These are phyloP conservation scores for Caenorhabditis sp. DNA, from an alignment of 2,888 invertebrate species.

Conservation along the genomic window DNA sequence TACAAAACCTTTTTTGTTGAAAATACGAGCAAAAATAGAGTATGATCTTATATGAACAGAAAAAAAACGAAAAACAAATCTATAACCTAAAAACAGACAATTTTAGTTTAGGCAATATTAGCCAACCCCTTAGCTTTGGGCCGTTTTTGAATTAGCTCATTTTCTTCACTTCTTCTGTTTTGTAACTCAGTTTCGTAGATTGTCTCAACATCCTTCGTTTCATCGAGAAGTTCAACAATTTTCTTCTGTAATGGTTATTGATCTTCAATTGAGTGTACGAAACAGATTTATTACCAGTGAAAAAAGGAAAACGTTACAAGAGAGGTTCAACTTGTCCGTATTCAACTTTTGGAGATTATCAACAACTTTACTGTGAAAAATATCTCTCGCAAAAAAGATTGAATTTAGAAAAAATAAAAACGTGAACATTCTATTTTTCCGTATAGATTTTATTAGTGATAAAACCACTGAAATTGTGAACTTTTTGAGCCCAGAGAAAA, in stretches of 20 bases:
- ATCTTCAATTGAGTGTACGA: not conserved
- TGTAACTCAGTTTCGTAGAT: conserved; percentile 31
- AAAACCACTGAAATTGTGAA: too few species aligned
- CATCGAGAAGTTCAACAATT: conserved; percentile 57
- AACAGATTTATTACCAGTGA: too few species aligned
- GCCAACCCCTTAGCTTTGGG: conserved; percentile 27
- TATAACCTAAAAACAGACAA: not conserved
- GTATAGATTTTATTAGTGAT: too few species aligned
- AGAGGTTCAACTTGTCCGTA: too few species aligned
- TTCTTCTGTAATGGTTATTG: conserved; percentile 52
- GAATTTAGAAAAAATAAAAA: too few species aligned
- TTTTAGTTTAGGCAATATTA: not conserved
- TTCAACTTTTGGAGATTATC: too few species aligned
- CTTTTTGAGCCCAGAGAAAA: too few species aligned
- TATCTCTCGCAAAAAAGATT: too few species aligned
- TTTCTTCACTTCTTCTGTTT: conserved; percentile 23
- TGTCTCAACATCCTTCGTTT: conserved; percentile 53
- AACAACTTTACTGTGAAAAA: too few species aligned
- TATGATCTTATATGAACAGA: not conserved
- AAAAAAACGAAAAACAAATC: not conserved
- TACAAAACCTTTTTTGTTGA: not conserved
- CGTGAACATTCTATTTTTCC: too few species aligned
- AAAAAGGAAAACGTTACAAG: too few species aligned
- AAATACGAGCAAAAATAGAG: not conserved
- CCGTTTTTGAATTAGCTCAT: conserved; percentile 11